A percentile compares a stretch with the other conserved stretches of the same genome.
phyloP scores from a whole-genome alignment of 2,797 vertebrate genomes.

The Tenualosa ilisha region DNA sequence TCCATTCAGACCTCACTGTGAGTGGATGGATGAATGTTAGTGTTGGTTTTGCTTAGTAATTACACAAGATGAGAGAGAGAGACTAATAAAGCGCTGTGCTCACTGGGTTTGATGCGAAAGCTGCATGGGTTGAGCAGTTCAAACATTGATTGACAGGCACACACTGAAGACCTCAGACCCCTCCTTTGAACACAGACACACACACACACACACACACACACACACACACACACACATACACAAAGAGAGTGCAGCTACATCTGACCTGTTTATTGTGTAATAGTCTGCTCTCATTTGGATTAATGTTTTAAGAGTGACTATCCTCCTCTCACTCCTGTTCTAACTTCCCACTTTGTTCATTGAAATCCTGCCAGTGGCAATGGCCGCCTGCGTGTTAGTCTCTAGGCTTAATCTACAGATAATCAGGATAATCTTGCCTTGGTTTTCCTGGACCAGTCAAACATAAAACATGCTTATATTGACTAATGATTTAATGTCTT shows the following conservation, averaged over 20 bases:
- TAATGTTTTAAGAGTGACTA: not conserved
- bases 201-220: not conserved
- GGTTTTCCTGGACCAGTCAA: not conserved
- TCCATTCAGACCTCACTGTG: not conserved
- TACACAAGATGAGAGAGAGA: not conserved
- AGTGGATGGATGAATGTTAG: not conserved
- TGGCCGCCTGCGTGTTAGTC: not conserved
- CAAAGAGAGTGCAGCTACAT: not conserved
- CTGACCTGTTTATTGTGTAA: not conserved
- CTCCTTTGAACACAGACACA: not conserved
- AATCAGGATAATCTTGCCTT: slow-evolving; percentile 3
- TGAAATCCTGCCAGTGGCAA: not conserved
- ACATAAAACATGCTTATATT: not conserved
- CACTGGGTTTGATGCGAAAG: not conserved
- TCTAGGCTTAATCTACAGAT: not conserved
- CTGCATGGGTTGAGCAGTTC: not conserved
- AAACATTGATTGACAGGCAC: not conserved
- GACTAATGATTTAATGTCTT: not conserved
- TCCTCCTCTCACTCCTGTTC: not conserved
- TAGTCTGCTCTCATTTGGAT: slow-evolving; percentile 13
- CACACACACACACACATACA: not conserved
- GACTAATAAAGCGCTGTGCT: not conserved
- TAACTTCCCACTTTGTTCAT: slow-evolving; percentile 17
- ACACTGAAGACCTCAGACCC: not conserved
- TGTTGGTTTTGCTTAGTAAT: not conserved